Evolutionary conservation across 2,113 vertebrate genomes (phyloP).

Genomic region (Leucosticte australis): DNA sequence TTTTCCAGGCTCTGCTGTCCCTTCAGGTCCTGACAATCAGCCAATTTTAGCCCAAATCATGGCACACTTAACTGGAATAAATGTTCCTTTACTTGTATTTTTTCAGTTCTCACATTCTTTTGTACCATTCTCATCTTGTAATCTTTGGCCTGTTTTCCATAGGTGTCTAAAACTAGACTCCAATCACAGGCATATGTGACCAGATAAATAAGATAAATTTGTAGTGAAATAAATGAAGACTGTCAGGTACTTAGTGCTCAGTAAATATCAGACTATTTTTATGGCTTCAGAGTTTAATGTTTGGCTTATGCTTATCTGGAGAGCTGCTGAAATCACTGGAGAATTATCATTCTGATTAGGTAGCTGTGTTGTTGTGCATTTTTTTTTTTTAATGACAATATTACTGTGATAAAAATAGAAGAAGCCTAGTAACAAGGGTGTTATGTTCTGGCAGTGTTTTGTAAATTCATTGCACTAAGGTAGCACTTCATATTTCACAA

Average conservation of each 20-base stretch:
- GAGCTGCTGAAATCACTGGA: not conserved
- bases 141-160: not conserved
- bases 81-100: not conserved
- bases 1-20: not conserved
- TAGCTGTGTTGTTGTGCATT: not conserved
- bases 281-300: not conserved
- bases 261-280: not conserved
- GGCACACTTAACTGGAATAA: not conserved
- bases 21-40: not conserved
- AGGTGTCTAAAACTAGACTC: not conserved
- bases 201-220: not conserved
- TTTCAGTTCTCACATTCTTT: not conserved
- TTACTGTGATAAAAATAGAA: not conserved
- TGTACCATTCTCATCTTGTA: not conserved
- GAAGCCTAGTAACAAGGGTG: not conserved
- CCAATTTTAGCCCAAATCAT: not conserved
- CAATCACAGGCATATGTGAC: not conserved
- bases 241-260: not conserved
- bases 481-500: not conserved
- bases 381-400: not conserved
- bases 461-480: not conserved
- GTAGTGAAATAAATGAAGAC: not conserved
- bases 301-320: constrained; percentile 5
- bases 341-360: not conserved
- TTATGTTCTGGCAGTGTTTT: not conserved